Evolutionary conservation across 2,113 vertebrate genomes (phyloP).

Genomic region (Aramus guarauna): DNA sequence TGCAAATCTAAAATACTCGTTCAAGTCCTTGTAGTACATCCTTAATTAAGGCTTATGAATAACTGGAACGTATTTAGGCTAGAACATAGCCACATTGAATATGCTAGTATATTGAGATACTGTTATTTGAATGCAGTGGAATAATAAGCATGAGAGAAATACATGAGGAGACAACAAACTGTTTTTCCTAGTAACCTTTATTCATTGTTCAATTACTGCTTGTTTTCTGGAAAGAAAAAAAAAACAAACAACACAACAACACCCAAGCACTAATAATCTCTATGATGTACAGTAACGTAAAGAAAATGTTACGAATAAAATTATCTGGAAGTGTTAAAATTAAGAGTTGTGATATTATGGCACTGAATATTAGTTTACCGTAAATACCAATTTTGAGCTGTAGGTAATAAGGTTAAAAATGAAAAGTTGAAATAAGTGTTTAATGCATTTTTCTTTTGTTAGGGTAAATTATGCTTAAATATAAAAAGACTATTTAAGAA

Average conservation of each 20-base stretch:
- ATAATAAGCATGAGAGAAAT: background rate
- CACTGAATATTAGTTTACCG: background rate
- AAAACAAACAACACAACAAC: background rate
- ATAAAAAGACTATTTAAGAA: background rate
- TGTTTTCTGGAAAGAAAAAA: background rate
- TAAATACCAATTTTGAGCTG: background rate
- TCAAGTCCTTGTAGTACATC: background rate
- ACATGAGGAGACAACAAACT: background rate
- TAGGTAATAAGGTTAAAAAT: background rate
- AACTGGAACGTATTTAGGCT: background rate
- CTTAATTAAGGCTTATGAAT: background rate
- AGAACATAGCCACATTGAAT: background rate
- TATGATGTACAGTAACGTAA: background rate
- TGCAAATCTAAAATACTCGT: background rate
- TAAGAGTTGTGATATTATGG: background rate
- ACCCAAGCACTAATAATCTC: background rate
- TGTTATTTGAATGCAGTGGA: background rate
- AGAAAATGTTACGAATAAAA: background rate
- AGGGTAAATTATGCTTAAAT: background rate
- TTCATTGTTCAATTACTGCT: background rate
- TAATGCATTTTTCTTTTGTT: background rate
- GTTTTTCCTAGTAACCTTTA: background rate
- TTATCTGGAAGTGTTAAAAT: background rate
- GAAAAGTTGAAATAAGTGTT: background rate
- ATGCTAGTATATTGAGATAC: background rate